Evolutionary conservation across 2,888 invertebrate species (phyloP), one percentile per base, ranked within the genome.

Genomic region (Linhomoeus sp.): DNA sequence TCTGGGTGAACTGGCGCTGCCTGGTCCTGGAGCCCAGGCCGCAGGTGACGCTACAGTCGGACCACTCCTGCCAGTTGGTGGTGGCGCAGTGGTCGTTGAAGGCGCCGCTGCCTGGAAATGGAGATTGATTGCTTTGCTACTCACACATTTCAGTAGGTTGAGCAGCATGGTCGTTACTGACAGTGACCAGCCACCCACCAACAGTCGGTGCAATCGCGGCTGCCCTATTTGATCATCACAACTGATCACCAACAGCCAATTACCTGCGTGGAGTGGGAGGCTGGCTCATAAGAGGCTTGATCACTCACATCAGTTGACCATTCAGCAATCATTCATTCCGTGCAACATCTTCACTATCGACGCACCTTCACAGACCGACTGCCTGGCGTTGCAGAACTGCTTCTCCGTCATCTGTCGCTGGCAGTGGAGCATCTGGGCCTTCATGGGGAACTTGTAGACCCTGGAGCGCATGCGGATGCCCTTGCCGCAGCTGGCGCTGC

Each of bases 1-100:
- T 9, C 25, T 22, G 23, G 9, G 23, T 29, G n/a, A 40, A 40
- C 22, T 23, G 24, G 5, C 40, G 24, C 3, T 23, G 3, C 56
- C 85, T 73, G 75, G 80, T 79, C 58, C 82, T 74, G 53, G 78
- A 72, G 25, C 88, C 88, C 70, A 81, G 81, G 49, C 87, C 88
- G 68, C 88, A 90, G 29, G 76, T 75, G 37, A 81, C 84, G 5
- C 83, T 65, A 65, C 87, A 88, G 20, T 75, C 70, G 26, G 78
- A 76, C 83, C 83, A 88, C 14, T 71, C 58, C 5, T 75, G 72
- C 75, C 84, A 88, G 22, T 37, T n/a, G 5, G 76, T 76, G 0
- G 75, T 71, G 2, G 71, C 77, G 65, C 88, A 90, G 65, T 55
- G 53, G 14, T 57, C 55, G 48, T 61, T 65, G 55, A 62, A 63